These are phyloP conservation scores for Cheilosia impressa DNA, from an alignment of 2,888 invertebrate genomes.

Conservation along the genomic window DNA sequence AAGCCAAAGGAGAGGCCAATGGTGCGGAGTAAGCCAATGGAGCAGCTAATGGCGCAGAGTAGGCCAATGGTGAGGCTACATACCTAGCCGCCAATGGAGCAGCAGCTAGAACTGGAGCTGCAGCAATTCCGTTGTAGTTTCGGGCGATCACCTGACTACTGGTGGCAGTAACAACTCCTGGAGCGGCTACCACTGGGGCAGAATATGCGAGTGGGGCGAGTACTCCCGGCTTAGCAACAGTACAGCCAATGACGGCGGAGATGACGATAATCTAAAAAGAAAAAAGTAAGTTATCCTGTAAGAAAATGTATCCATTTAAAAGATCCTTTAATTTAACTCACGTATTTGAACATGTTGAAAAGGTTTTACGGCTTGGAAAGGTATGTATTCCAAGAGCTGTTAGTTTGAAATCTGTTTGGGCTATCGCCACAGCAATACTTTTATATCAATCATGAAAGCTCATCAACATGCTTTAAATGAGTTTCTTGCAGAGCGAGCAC, in stretches of 20 bases:
- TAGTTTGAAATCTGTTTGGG: background rate
- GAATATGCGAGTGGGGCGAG: conserved; percentile 77
- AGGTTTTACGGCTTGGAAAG: background rate
- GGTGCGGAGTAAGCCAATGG: conserved; percentile 27
- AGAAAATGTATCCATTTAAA: too few relatives aligned
- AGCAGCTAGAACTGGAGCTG: conserved; percentile 81
- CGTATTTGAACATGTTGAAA: conserved; percentile 64
- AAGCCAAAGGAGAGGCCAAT: conserved; percentile 28
- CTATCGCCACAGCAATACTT: background rate
- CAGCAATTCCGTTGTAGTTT: conserved; percentile 79
- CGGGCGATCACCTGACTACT: conserved; percentile 81
- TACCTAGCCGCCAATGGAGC: conserved; percentile 14
- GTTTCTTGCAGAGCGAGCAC: background rate
- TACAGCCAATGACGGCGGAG: conserved; percentile 62
- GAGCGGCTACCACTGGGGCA: conserved; percentile 62
- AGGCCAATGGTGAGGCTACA: conserved; percentile 2
- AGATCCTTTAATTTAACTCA: conserved; percentile 19
- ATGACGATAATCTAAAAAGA: conserved; percentile 52
- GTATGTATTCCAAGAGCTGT: conserved; percentile 9
- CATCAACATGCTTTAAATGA: background rate
- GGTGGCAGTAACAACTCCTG: conserved; percentile 77
- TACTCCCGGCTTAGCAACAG: conserved; percentile 64
- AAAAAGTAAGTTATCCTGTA: too few relatives aligned
- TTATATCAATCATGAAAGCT: background rate
- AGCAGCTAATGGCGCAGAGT: background rate